Evolutionary conservation across 30 jellyfish, hydroid and myxozoan genomes (phyloP).

Genomic region (Cassiopea xamachana): DNA sequence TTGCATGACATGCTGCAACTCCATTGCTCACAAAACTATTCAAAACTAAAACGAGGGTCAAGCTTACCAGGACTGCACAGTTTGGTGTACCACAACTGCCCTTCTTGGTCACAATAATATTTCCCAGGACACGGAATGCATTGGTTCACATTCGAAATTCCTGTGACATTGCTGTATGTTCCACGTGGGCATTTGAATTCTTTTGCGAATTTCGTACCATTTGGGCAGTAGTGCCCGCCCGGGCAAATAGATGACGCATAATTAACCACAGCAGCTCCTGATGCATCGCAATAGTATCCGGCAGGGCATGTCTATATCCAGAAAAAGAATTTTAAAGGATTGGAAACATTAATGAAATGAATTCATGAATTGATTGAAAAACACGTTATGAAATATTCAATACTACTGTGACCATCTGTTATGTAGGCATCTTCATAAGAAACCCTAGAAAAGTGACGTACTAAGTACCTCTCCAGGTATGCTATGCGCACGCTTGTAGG

Average conservation of each 20-base stretch:
- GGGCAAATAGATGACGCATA: slow-evolving; percentile 84
- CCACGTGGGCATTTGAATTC: slow-evolving; percentile 97
- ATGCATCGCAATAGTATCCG: slow-evolving; percentile 93
- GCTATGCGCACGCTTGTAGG: no score
- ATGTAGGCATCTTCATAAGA: no score
- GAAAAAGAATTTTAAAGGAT: not conserved
- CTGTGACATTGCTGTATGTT: slow-evolving; percentile 91
- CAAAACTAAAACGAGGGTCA: not conserved
- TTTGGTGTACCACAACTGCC: slow-evolving; percentile 77
- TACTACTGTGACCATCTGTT: no score
- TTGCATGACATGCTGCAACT: not conserved
- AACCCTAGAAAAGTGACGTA: no score
- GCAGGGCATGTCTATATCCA: slow-evolving; percentile 89
- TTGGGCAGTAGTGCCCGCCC: slow-evolving; percentile 93
- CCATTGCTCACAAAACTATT: not conserved
- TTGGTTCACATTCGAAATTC: slow-evolving; percentile 61
- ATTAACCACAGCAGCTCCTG: slow-evolving; percentile 67
- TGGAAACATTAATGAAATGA: no score
- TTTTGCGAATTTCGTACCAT: slow-evolving; percentile 82
- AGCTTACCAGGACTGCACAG: slow-evolving; percentile 88
- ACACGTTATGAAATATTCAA: no score
- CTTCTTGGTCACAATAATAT: slow-evolving; percentile 88
- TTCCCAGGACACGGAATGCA: slow-evolving; percentile 99
- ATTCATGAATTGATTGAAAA: no score
- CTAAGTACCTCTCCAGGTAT: no score